Evolutionary conservation across 1,140 invertebrate genomes (phyloP).

Genomic region (Hyposmocoma kahamanoa): DNA sequence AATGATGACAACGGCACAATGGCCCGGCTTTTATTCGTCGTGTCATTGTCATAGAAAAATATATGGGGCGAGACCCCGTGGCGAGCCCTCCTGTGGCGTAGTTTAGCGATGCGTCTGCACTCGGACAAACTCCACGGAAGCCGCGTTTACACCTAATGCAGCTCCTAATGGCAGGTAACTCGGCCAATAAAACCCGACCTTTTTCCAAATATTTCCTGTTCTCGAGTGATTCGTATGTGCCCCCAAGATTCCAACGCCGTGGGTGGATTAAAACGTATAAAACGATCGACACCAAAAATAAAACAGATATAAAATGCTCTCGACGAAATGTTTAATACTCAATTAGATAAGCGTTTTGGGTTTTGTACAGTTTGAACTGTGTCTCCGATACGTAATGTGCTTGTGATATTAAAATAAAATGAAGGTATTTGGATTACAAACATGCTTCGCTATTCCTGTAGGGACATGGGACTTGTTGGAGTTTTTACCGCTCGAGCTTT

Average conservation of each 20-base stretch:
- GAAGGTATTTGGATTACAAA: constrained; percentile 18
- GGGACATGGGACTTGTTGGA: constrained; percentile 19
- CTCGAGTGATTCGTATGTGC: constrained; percentile 51
- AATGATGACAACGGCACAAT: constrained; percentile 68
- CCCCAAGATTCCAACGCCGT: constrained; percentile 53
- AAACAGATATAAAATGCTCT: constrained; percentile 65
- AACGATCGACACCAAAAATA: constrained; percentile 57
- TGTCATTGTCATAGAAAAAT: constrained; percentile 67
- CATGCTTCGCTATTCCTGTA: constrained; percentile 21
- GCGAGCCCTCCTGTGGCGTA: constrained; percentile 48
- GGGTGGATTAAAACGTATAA: constrained; percentile 66
- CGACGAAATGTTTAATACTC: constrained; percentile 71
- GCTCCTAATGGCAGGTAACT: constrained; percentile 68
- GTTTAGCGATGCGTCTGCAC: constrained; percentile 50
- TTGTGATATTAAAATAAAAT: constrained; percentile 48
- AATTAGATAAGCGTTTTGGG: constrained; percentile 70
- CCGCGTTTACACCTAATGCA: constrained; percentile 66
- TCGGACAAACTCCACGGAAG: constrained; percentile 54
- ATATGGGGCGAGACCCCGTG: constrained; percentile 51
- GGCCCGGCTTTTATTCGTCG: constrained; percentile 43
- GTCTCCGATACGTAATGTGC: constrained; percentile 51
- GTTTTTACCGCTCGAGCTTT: constrained; percentile 34
- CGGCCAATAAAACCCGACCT: constrained; percentile 62
- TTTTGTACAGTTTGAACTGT: constrained; percentile 62
- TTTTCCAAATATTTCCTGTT: constrained; percentile 66